Conservation (phyloP, 1,140 invertebrate species). For the Pachypsylla venusta region DNA sequence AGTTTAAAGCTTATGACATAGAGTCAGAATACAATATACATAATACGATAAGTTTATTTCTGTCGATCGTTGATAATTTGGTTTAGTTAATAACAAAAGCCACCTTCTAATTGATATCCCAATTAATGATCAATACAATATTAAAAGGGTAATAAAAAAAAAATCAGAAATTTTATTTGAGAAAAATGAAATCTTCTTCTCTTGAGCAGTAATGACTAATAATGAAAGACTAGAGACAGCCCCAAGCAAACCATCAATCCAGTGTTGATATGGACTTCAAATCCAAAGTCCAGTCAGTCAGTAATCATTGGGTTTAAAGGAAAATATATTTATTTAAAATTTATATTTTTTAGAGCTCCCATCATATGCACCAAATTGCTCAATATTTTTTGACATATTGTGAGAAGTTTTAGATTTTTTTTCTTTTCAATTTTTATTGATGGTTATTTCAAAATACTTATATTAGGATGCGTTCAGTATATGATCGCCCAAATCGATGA, state of each 20-base stretch:
- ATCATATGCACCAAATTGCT: not conserved
- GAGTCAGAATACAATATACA: too few species aligned
- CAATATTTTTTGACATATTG: slow-evolving; percentile 7
- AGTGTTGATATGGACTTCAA: not conserved
- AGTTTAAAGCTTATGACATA: too few species aligned
- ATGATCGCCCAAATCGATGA: too few species aligned
- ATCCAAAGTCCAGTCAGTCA: slow-evolving; percentile 7
- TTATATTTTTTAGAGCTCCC: slow-evolving; percentile 3
- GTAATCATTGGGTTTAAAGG: not conserved
- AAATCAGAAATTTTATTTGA: slow-evolving; percentile 3
- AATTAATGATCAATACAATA: slow-evolving; percentile 4
- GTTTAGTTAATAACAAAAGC: too few species aligned
- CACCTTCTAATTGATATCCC: not conserved
- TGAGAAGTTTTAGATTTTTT: slow-evolving; percentile 1
- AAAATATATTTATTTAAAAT: slow-evolving; percentile 5
- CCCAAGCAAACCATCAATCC: slow-evolving; percentile 6
- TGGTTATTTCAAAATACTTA: too few species aligned
- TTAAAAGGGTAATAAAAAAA: not conserved
- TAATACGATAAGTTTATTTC: too few species aligned
- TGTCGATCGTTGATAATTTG: too few species aligned
- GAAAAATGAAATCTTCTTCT: not conserved
- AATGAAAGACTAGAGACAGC: slow-evolving; percentile 8
- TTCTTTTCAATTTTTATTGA: too few species aligned
- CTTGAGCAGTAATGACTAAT: slow-evolving; percentile 4
- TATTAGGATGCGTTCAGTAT: too few species aligned